These are phyloP conservation scores for Sabatieria punctata DNA, from an alignment of 2,888 invertebrate genomes.

Conservation along the genomic window DNA sequence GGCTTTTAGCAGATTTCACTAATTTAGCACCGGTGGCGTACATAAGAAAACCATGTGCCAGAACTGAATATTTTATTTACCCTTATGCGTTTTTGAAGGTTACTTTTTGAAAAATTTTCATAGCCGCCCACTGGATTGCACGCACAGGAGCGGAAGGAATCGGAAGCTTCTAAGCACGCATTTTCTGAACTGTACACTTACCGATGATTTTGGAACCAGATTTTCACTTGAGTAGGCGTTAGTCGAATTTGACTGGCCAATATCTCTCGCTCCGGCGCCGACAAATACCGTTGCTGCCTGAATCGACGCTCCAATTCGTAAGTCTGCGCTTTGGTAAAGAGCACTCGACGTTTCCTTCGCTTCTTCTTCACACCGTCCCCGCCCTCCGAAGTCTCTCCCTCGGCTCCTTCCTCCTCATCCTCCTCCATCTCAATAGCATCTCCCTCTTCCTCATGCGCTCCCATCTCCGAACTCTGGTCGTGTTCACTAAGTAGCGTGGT, in stretches of 20 bases:
- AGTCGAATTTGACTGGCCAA: slow-evolving; percentile 79
- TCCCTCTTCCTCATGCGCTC: slow-evolving; percentile 21
- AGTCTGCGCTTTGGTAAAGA: slow-evolving; percentile 93
- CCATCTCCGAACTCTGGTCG: too few relatives aligned
- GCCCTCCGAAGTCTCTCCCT: not conserved
- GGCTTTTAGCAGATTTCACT: too few relatives aligned
- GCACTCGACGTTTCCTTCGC: slow-evolving; percentile 80
- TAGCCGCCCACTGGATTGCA: too few relatives aligned
- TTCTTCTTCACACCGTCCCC: slow-evolving; percentile 38
- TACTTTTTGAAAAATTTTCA: too few relatives aligned
- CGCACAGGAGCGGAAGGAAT: too few relatives aligned
- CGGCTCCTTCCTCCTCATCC: slow-evolving; percentile 18
- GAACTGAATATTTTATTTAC: too few relatives aligned
- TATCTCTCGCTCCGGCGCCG: slow-evolving; percentile 92
- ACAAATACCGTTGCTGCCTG: slow-evolving; percentile 83
- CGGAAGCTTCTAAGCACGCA: too few relatives aligned
- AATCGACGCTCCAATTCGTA: slow-evolving; percentile 86
- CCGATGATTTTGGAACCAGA: slow-evolving; percentile 83
- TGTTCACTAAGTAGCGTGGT: too few relatives aligned
- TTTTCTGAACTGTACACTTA: too few relatives aligned
- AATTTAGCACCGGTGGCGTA: too few relatives aligned
- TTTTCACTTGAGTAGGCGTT: slow-evolving; percentile 87
- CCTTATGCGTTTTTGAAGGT: too few relatives aligned
- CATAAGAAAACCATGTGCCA: too few relatives aligned
- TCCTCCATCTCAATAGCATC: slow-evolving; percentile 31